phyloP scores from a whole-genome alignment of 2,888 invertebrate species.

The Eupithecia exiguata region DNA sequence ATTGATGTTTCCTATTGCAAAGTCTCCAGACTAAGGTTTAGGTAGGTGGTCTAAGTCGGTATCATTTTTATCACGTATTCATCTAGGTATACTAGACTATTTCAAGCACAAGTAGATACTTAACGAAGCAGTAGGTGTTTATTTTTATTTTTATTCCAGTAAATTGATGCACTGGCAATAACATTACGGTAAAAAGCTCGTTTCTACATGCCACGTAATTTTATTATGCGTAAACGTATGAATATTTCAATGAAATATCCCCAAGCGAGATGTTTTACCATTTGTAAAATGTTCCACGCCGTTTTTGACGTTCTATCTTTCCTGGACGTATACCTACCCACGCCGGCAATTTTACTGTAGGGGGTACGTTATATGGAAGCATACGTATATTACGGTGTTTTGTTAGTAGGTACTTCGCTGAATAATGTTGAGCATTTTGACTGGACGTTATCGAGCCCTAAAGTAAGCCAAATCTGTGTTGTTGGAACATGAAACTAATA shows the following conservation, averaged over 20 bases:
- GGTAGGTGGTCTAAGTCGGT: neutral
- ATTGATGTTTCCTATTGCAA: neutral
- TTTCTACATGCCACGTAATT: conserved; percentile 25
- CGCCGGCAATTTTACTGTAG: neutral
- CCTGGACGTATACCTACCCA: neutral
- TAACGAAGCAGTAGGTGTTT: neutral
- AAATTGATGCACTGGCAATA: conserved; percentile 27
- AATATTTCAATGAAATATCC: conserved; percentile 39
- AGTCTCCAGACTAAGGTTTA: neutral
- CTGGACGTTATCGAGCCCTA: neutral
- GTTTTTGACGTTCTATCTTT: conserved; percentile 36
- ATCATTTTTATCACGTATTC: neutral
- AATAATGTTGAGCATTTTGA: neutral
- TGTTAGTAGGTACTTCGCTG: neutral
- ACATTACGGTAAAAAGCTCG: conserved; percentile 20
- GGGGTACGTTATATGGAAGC: too few relatives aligned
- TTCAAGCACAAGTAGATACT: neutral
- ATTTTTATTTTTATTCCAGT: neutral
- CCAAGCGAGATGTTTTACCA: conserved; percentile 34
- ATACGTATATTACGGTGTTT: neutral
- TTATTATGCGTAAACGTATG: conserved; percentile 41
- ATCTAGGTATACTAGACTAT: neutral
- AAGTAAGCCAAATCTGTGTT: neutral
- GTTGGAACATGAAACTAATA: neutral
- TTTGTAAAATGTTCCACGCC: conserved; percentile 36